Conservation (phyloP, 2,797 vertebrate genomes). For the Heteromormyrus szaboi region DNA sequence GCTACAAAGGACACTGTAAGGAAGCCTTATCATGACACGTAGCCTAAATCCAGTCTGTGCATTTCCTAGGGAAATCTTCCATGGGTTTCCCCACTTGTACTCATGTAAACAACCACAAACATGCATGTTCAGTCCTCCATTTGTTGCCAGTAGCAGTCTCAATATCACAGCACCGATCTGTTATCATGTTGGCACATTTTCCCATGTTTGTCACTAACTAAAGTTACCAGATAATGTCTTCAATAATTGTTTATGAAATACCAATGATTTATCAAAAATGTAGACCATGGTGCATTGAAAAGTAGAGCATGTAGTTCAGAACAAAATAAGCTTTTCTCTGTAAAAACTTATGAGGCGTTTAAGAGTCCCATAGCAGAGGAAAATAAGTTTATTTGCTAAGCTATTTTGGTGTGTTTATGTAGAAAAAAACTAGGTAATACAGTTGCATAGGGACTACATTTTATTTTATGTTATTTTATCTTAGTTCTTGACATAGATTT, state of each 20-base stretch:
- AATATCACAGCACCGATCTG: not conserved
- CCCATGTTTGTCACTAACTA: not conserved
- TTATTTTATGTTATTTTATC: not conserved
- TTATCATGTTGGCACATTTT: not conserved
- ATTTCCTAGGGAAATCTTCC: not conserved
- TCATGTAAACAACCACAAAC: not conserved
- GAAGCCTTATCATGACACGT: not conserved
- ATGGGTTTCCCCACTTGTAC: not conserved
- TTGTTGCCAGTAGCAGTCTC: not conserved
- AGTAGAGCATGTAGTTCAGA: not conserved
- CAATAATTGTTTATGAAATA: not conserved
- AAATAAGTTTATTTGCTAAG: not conserved
- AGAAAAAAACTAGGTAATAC: not conserved
- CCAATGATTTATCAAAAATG: not conserved
- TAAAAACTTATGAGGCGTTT: not conserved
- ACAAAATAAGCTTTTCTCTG: not conserved
- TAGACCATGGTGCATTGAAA: not conserved
- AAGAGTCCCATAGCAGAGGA: not conserved
- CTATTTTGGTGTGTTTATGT: not conserved
- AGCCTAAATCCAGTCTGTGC: not conserved
- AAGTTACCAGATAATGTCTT: not conserved
- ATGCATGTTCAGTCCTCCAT: not conserved
- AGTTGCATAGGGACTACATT: not conserved
- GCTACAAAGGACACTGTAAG: not conserved
- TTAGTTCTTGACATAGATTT: not conserved